Base-by-base conservation (phyloP, 2,113 vertebrate genomes). In the Dryoscopus gambensis region DNA sequence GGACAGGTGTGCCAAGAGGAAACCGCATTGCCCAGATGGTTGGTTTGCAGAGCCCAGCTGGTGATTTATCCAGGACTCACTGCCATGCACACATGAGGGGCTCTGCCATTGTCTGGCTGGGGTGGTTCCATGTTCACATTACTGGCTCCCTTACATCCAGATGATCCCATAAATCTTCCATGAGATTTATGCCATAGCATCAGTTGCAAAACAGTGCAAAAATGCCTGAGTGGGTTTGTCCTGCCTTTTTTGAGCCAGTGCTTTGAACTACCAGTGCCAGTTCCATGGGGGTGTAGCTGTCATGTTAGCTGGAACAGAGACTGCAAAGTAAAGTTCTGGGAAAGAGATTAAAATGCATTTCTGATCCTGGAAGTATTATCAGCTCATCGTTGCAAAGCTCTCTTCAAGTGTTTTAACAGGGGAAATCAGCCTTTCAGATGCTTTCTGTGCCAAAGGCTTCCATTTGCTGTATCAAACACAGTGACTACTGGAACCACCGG, bases 111-210 rank as follows among this genome's bases (percentile, higher is more conserved):
- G 1, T 95, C 90, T 96, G 96, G 71, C 89, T 88, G 64, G 77
- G 59, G 37, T 69, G 63, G 90, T 93, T 95, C 79, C 11, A 0
- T 84, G 67, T 79, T 95, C 88, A 64, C 4, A 4, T 62, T 91
- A 80, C 80, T 97, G 52, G 60, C 31, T 94, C 76, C 70, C 57
- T 95, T 80, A 82, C 83, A 89, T 94, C 96, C 97, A 97, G 97
- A 96, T 98, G 97, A 85, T 85, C 87, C 83, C 64, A 59, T 98
- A 98, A 98, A 97, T 98, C 49, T 88, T 95, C 94, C 84, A 77
- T 88, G 87, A 94, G 90, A 95, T 93, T 50, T 89, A 65, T 89
- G 86, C 94, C 11, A 0, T 87, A 94, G 94, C 90, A 74, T 95
- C 53, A 13, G 86, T 96, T 80, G 77, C 56, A 86, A 87, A 96